Percentiles rank a stretch among this genome's conserved stretches.
Evolutionary conservation across 2,113 vertebrate genomes (phyloP).

Genomic region (Scomber japonicus): DNA sequence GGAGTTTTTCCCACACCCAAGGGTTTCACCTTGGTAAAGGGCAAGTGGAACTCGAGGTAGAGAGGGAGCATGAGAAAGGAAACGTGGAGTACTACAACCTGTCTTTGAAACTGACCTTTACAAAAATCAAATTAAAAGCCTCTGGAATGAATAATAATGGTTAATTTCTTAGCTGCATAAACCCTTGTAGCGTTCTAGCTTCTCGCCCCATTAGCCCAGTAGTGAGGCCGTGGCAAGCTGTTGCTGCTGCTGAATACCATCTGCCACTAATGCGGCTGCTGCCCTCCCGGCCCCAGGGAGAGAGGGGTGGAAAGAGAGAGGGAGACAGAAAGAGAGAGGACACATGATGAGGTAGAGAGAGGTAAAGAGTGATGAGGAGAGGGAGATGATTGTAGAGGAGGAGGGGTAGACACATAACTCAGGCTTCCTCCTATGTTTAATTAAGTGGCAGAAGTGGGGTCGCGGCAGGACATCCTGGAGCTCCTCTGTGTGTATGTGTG

Average conservation of each 20-base stretch:
- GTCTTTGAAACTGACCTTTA: conserved; percentile 47
- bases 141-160: conserved; percentile 61
- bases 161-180: conserved; percentile 58
- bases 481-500: not conserved
- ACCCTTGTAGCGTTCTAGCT: conserved; percentile 47
- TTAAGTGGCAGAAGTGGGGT: conserved; percentile 53
- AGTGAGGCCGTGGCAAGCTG: conserved; percentile 71
- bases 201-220: conserved; percentile 67
- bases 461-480: conserved; percentile 43
- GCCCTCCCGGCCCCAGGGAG: conserved; percentile 58
- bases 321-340: conserved; percentile 6
- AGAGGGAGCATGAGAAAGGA: not conserved
- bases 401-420: conserved; percentile 36
- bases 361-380: conserved; percentile 3
- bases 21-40: conserved; percentile 71
- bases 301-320: conserved; percentile 33
- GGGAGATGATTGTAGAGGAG: conserved; percentile 27
- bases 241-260: conserved; percentile 75
- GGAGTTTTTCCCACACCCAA: conserved; percentile 67
- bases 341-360: not conserved
- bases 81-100: conserved; percentile 40
- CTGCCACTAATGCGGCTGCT: conserved; percentile 69
- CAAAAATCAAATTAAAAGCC: conserved; percentile 45
- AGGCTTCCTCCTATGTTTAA: conserved; percentile 63
- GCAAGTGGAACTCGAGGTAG: conserved; percentile 37